Base-by-base conservation (phyloP, 1,140 invertebrate species). In the Plodia interpunctella region DNA sequence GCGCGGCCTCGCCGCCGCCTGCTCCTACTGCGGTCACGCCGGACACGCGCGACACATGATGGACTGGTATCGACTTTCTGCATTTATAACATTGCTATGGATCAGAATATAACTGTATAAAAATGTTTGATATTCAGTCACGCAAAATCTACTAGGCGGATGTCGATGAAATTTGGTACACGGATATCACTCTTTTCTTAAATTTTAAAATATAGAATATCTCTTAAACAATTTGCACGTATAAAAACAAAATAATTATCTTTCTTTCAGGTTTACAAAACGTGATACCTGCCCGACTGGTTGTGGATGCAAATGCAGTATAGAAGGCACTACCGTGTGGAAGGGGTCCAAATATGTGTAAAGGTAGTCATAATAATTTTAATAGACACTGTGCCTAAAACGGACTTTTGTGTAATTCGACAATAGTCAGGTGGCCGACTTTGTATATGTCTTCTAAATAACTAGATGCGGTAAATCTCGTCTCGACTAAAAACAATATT, bases 281-380 rank as follows among this genome's bases (percentile, higher is more conserved):
- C 88, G 90, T 63, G 90, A 88, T 18, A 88, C 91, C 0, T 92
- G 91, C 59, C 91, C 91, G 0, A 90, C 95, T 3, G 97, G 97
- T 13, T 99, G 97, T 90, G 97, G 97, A 2, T 99, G 98, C 88
- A 91, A 91, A 60, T 99, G 97, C 81, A 86, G 96, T 49, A 90
- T 92, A 59, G 94, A 96, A 59, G 83, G 82, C n/a, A 82, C 74
- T 38, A 74, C 76, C 0, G 65, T 73, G 18, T 90, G 87, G 87
- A 90, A 87, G 65, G 80, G 78, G 10, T 74, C 76, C 11, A 87
- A 88, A 66, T 88, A 86, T 25, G 75, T 72, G 20, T 83, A 32
- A 9, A 32, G 11, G 11, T 32, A 25, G 55, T 70, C 21, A 52
- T 8, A 15, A 44, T 6, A n/a, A 44, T 10, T 2, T 15, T 44